phyloP scores from a whole-genome alignment of 53 echinoderm and acorn worm genomes.

The Patiria pectinifera region DNA sequence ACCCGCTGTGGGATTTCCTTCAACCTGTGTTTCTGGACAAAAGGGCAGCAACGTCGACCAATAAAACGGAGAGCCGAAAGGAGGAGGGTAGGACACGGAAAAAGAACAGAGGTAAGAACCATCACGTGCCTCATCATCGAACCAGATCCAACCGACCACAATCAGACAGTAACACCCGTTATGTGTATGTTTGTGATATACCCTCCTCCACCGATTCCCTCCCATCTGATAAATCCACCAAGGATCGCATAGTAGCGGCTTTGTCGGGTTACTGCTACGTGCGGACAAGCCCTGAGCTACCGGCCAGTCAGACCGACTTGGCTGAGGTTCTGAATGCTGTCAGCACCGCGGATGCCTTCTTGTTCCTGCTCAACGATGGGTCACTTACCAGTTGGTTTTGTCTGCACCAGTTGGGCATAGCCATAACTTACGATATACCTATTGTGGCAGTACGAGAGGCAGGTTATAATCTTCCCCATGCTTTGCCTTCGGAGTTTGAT shows the following conservation, averaged over 20 bases:
- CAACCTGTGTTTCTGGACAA: slow-evolving; percentile 30
- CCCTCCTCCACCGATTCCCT: slow-evolving; percentile 34
- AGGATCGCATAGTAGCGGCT: slow-evolving; percentile 75
- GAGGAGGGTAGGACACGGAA: slow-evolving; percentile 32
- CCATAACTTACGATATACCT: slow-evolving; percentile 71
- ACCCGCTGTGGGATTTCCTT: slow-evolving; percentile 54
- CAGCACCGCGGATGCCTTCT: slow-evolving; percentile 78
- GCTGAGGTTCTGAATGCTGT: slow-evolving; percentile 70
- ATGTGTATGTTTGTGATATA: slow-evolving; percentile 78
- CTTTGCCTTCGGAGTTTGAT: slow-evolving; percentile 64
- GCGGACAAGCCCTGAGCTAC: slow-evolving; percentile 74
- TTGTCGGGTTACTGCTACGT: slow-evolving; percentile 82
- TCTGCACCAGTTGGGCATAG: slow-evolving; percentile 78
- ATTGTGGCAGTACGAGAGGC: slow-evolving; percentile 76
- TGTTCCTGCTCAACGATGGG: slow-evolving; percentile 78
- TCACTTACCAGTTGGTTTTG: slow-evolving; percentile 71
- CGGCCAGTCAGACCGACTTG: slow-evolving; percentile 61
- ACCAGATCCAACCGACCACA: slow-evolving; percentile 3
- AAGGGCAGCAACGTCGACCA: not conserved
- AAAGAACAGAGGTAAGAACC: slow-evolving; percentile 21
- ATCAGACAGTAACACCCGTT: slow-evolving; percentile 48
- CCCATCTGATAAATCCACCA: slow-evolving; percentile 37
- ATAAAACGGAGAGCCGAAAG: slow-evolving; percentile 33
- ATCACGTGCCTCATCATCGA: slow-evolving; percentile 17
- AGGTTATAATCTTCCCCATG: slow-evolving; percentile 70